Conservation (phyloP, 2,888 invertebrate genomes). For the Augiades crinisus region DNA sequence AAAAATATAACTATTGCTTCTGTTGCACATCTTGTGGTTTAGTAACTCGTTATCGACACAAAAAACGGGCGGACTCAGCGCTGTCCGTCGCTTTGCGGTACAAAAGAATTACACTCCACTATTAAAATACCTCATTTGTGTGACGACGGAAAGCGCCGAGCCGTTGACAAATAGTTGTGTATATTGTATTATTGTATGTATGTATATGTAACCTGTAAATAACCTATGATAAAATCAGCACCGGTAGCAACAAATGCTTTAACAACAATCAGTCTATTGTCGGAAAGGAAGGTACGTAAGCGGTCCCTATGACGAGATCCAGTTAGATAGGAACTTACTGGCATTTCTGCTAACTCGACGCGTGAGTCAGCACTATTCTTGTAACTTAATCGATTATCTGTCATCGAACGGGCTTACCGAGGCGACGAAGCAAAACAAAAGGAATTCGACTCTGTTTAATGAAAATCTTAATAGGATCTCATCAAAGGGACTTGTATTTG, state of each 20-base stretch:
- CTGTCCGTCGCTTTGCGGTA: slow-evolving; percentile 55
- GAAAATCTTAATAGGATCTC: slow-evolving; percentile 37
- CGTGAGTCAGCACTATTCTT: slow-evolving; percentile 36
- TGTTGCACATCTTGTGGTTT: slow-evolving; percentile 46
- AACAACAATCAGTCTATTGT: slow-evolving; percentile 81
- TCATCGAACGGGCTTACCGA: background rate
- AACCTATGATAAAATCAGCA: slow-evolving; percentile 80
- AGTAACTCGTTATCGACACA: slow-evolving; percentile 57
- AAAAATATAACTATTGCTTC: slow-evolving; percentile 77
- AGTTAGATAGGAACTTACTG: slow-evolving; percentile 43
- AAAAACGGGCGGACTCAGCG: slow-evolving; percentile 57
- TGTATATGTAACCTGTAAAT: slow-evolving; percentile 79
- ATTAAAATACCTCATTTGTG: slow-evolving; percentile 61
- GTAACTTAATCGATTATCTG: slow-evolving; percentile 38
- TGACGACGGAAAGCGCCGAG: slow-evolving; percentile 53
- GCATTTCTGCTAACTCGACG: slow-evolving; percentile 14
- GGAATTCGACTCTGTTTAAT: background rate
- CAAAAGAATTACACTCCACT: slow-evolving; percentile 70
- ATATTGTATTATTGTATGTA: slow-evolving; percentile 65
- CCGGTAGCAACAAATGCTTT: slow-evolving; percentile 79
- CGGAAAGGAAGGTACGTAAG: slow-evolving; percentile 73
- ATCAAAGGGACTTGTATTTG: slow-evolving; percentile 42
- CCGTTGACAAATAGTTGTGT: slow-evolving; percentile 59
- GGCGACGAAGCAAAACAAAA: background rate
- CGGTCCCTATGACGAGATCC: slow-evolving; percentile 57